These are phyloP conservation scores for Pogonocichla stellata DNA, from an alignment of 2,113 vertebrate genomes.

Conservation along the genomic window DNA sequence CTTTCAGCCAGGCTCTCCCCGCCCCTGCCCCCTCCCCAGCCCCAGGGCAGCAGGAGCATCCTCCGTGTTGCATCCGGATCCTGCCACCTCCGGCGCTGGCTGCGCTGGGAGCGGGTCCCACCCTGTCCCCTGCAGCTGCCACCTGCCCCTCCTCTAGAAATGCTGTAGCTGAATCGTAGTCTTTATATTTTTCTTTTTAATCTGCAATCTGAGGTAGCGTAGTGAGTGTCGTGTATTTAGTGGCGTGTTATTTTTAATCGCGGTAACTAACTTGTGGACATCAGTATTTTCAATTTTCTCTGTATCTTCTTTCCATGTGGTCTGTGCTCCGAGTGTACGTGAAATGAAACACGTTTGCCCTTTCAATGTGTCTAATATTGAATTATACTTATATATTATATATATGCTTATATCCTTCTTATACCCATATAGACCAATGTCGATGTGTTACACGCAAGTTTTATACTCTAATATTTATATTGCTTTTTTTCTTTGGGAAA, in stretches of 20 bases:
- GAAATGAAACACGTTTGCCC: conserved; percentile 84
- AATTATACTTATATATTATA: conserved; percentile 89
- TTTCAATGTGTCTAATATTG: conserved; percentile 86
- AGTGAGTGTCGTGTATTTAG: conserved; percentile 74
- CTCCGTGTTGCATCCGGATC: background rate
- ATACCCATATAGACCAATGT: conserved; percentile 86
- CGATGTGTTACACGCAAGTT: conserved; percentile 93
- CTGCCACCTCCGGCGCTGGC: background rate
- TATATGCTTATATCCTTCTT: conserved; percentile 92
- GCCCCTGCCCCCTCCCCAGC: background rate
- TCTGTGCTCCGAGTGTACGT: conserved; percentile 85
- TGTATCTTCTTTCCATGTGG: conserved; percentile 72
- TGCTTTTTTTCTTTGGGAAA: conserved; percentile 93
- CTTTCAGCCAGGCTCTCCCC: background rate
- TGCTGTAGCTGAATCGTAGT: conserved; percentile 65
- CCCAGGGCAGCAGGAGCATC: conserved; percentile 8
- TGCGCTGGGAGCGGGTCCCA: conserved; percentile 41
- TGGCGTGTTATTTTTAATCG: conserved; percentile 75
- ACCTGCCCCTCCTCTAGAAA: conserved; percentile 1
- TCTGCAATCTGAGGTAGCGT: conserved; percentile 72
- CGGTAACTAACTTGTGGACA: conserved; percentile 70
- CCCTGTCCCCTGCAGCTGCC: conserved; percentile 53
- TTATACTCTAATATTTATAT: conserved; percentile 99
- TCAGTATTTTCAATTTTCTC: conserved; percentile 69
- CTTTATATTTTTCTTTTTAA: conserved; percentile 71